These are phyloP conservation scores for Melinaea marsaeus DNA, from an alignment of 2,888 invertebrate species.

Conservation along the genomic window DNA sequence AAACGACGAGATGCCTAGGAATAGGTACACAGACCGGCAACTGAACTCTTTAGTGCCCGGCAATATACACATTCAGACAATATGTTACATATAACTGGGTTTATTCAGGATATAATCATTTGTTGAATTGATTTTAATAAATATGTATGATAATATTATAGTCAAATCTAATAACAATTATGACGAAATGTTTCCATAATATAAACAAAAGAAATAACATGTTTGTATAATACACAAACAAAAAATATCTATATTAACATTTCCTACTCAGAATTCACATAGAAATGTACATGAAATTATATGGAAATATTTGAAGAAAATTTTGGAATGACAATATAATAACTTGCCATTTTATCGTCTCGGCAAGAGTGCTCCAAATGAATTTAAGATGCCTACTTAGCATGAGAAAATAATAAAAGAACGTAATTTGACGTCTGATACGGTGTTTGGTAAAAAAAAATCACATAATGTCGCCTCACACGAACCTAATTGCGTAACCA, in stretches of 20 bases:
- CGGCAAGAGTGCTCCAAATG: slow-evolving; percentile 25
- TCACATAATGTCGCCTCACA: slow-evolving; percentile 30
- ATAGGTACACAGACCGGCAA: slow-evolving; percentile 16
- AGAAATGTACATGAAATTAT: slow-evolving; percentile 5
- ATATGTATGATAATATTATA: too few relatives aligned
- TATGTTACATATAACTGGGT: too few relatives aligned
- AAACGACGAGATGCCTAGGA: slow-evolving; percentile 24
- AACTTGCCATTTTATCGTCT: slow-evolving; percentile 29
- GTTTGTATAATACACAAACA: too few relatives aligned
- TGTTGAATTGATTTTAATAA: too few relatives aligned
- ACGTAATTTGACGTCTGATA: slow-evolving; percentile 43
- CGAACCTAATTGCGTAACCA: slow-evolving; percentile 43
- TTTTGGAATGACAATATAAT: slow-evolving; percentile 26
- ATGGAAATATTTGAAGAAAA: slow-evolving; percentile 4
- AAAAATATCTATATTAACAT: too few relatives aligned
- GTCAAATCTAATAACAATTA: too few relatives aligned
- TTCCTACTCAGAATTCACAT: background rate
- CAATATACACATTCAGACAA: too few relatives aligned
- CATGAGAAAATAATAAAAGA: slow-evolving; percentile 31
- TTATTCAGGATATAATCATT: too few relatives aligned
- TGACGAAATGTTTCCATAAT: too few relatives aligned
- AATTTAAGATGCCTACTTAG: slow-evolving; percentile 33
- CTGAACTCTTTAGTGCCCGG: background rate
- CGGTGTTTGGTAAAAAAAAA: slow-evolving; percentile 33
- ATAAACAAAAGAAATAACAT: too few relatives aligned